Base-by-base conservation (phyloP, 2,797 vertebrate species). In the Rhodeus uyekii region DNA sequence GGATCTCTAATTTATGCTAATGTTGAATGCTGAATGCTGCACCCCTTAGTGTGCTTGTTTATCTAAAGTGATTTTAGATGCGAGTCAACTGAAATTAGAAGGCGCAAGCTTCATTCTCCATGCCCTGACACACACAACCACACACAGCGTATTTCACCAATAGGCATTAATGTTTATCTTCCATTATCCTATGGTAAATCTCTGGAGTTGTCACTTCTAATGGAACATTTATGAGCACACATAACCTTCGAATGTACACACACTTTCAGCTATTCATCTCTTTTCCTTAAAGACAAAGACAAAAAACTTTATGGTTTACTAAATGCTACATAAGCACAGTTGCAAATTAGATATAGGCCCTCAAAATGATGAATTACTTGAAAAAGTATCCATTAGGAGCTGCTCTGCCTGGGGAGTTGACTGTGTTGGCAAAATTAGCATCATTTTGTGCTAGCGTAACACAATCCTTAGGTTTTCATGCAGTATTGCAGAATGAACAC, bases 1-100 rank as follows among this genome's bases (percentile, higher is more conserved):
- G 78, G 91, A 69, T 67, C 82, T 86, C 68, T 83, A 83, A 86
- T 88, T 83, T 82, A 50, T 88, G 93, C 58, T 90, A 93, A 73
- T 92, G 93, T 87, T 91, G 88, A n/a, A n/a, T 7, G 91, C 91
- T 53, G 93, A 93, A 84, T 92, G 92, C 76, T 85, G 93, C 86
- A 78, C 69, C 76, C 75, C 46, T 65, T 36, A 76, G 36, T 86
- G 87, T 85, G 83, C 83, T 85, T 85, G 85, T 85, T 85, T 86
- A 84, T 79, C 76, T 77, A 67, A 84, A 87, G 78, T 79, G 77
- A 78, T 84, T 86, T 81, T 78, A 86, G 80, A 84, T 83, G 80
- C 24, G 67, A 84, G 38, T 73, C 83, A 38, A 84, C 83, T 50
- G 71, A 86, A 81, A 86, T 86, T 63, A 84, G 65, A 48, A 24